Evolutionary conservation across 2,888 invertebrate species (phyloP), one percentile per base, ranked within the genome.

Genomic region (Maniola hyperantus): DNA sequence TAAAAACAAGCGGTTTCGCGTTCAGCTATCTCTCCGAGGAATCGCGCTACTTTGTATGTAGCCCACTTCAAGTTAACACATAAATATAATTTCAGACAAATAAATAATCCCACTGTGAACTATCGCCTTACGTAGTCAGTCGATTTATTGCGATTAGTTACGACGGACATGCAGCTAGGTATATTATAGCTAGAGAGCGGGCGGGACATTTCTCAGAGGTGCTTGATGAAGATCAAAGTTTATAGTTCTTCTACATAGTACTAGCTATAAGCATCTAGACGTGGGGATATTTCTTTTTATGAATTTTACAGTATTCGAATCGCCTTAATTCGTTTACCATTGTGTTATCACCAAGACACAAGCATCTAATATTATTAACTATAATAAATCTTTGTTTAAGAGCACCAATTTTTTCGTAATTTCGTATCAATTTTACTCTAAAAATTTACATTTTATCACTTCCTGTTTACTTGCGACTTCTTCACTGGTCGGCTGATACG

Each of bases 1-100:
- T 36, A 55, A 55, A 55, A 55, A 55, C 54, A 10, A 1, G 36
- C 15, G 36, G 18, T 55, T 55, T 36, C 55, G 18, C 55, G 54
- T 55, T 10, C 5, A 55, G 55, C 36, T 55, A 55, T 39, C 18
- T 39, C 1, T 55, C 18, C 39, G 5, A 18, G 18, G 18, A 55
- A 54, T 54, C 54, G 54, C 33, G 7, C 51, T 5, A 8, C 26
- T 11, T 26, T 11, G 26, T 18, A n/a, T 2, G 46, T 50, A 10
- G n/a, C 11, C 51, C 1, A 6, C 15, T 36, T 10, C 36, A 15
- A 15, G 55, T 55, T 18, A 39, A 39, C 55, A 39, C 55, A 36
- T 55, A 18, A 55, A 55, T 39, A 55, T 55, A 18, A 18, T 18
- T 55, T 39, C 11, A 55, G 39, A 6, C 18, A 55, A 55, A 39